Percentiles rank a stretch among this genome's conserved stretches.
These are phyloP conservation scores for Caenorhabditis macrosperma DNA, from an alignment of 2,888 invertebrate species.

Conservation along the genomic window DNA sequence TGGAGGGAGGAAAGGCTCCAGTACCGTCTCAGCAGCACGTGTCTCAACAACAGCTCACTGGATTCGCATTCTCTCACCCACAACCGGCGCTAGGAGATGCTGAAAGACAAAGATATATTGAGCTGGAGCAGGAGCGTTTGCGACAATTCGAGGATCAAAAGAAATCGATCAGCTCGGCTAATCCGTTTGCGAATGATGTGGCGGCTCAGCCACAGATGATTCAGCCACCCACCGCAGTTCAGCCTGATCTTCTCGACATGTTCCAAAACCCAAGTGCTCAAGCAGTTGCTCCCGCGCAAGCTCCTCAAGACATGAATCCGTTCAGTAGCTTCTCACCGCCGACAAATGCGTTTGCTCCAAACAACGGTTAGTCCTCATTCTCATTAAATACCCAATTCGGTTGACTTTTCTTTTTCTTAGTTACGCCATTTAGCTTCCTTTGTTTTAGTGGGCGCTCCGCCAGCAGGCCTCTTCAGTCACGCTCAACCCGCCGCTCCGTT, in stretches of 20 bases:
- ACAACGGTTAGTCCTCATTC: slow-evolving; percentile 21
- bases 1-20: slow-evolving; percentile 86
- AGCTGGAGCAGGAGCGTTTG: slow-evolving; percentile 96
- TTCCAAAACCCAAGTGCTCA: slow-evolving; percentile 44
- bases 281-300: slow-evolving; percentile 24
- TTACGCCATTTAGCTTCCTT: slow-evolving; percentile 8
- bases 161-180: slow-evolving; percentile 46
- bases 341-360: slow-evolving; percentile 13
- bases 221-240: slow-evolving; percentile 16
- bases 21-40: slow-evolving; percentile 64
- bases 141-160: slow-evolving; percentile 76
- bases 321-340: slow-evolving; percentile 53
- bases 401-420: slow-evolving; percentile 2
- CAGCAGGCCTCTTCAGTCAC: slow-evolving; percentile 23
- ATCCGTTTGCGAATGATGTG: slow-evolving; percentile 71
- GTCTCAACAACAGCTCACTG: slow-evolving; percentile 40
- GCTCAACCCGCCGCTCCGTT: slow-evolving; percentile 25
- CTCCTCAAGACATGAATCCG: slow-evolving; percentile 65
- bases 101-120: slow-evolving; percentile 86
- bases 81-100: slow-evolving; percentile 81
- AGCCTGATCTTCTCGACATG: slow-evolving; percentile 54
- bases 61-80: slow-evolving; percentile 36
- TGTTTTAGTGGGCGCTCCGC: slow-evolving; percentile 35
- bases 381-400: not conserved
- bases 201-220: slow-evolving; percentile 7